Evolutionary conservation across 1,140 invertebrate genomes (phyloP).

Genomic region (Arion vulgaris): DNA sequence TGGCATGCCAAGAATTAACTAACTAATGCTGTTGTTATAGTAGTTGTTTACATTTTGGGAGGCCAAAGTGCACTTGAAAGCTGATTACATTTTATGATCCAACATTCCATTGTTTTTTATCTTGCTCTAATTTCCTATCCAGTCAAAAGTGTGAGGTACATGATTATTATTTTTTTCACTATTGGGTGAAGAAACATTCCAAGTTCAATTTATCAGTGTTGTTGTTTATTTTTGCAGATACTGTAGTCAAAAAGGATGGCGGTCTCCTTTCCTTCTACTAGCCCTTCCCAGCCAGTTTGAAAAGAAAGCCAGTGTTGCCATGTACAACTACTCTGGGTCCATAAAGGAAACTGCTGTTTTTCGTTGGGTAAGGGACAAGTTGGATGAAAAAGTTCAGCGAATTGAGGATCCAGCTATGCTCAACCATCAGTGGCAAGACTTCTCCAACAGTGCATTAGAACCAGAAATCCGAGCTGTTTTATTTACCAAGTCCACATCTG

Average conservation of each 20-base stretch:
- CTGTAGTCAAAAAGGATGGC: conserved; percentile 74
- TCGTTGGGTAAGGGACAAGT: conserved; percentile 73
- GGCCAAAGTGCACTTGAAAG: too few relatives aligned
- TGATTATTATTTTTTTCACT: too few relatives aligned
- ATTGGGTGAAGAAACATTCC: too few relatives aligned
- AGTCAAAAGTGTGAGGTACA: too few relatives aligned
- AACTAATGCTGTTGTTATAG: too few relatives aligned
- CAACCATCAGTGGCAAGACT: conserved; percentile 62
- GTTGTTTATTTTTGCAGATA: conserved; percentile 64
- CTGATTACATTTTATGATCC: too few relatives aligned
- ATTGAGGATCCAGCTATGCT: conserved; percentile 65
- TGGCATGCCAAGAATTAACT: too few relatives aligned
- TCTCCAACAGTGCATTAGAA: conserved; percentile 47
- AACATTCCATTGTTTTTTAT: too few relatives aligned
- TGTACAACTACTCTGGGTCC: conserved; percentile 70
- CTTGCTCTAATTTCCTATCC: too few relatives aligned
- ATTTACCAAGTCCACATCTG: conserved; percentile 69
- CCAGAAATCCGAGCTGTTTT: conserved; percentile 72
- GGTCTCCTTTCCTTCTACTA: conserved; percentile 72
- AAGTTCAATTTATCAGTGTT: too few relatives aligned
- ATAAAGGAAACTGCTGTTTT: conserved; percentile 67
- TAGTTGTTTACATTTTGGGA: too few relatives aligned
- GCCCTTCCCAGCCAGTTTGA: conserved; percentile 74
- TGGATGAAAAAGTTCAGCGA: conserved; percentile 71
- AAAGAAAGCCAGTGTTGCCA: conserved; percentile 75